Conservation (phyloP, 1,140 invertebrate species). For the Papilio dardanus region DNA sequence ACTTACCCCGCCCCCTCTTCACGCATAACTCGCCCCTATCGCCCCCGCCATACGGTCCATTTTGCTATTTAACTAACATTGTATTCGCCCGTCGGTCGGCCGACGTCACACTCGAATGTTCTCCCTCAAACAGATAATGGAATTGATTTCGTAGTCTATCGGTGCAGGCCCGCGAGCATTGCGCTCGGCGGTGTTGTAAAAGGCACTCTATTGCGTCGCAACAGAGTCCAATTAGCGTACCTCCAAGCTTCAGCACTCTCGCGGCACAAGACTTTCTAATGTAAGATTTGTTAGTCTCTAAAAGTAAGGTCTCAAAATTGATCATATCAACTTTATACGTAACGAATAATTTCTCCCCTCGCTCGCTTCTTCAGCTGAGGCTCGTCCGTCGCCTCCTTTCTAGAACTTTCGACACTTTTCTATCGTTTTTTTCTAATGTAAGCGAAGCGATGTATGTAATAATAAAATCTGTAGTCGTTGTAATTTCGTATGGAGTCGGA, state of each 20-base stretch:
- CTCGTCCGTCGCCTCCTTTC: slow-evolving; percentile 39
- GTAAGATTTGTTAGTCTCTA: slow-evolving; percentile 52
- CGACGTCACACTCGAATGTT: background rate
- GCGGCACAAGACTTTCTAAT: slow-evolving; percentile 43
- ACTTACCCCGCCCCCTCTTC: slow-evolving; percentile 48
- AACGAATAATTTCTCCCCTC: slow-evolving; percentile 58
- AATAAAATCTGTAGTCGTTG: slow-evolving; percentile 63
- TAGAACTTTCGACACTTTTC: slow-evolving; percentile 51
- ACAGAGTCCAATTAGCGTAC: slow-evolving; percentile 6
- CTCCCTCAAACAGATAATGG: slow-evolving; percentile 45
- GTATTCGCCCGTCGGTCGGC: background rate
- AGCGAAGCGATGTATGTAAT: slow-evolving; percentile 52
- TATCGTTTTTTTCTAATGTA: slow-evolving; percentile 54
- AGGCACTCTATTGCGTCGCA: background rate
- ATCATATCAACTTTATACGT: slow-evolving; percentile 82
- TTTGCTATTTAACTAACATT: slow-evolving; percentile 5
- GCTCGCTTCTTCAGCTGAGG: slow-evolving; percentile 71
- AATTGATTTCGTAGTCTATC: slow-evolving; percentile 63
- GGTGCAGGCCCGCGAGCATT: slow-evolving; percentile 14
- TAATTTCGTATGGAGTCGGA: slow-evolving; percentile 72
- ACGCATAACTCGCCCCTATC: background rate
- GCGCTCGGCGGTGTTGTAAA: background rate
- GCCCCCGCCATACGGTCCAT: background rate
- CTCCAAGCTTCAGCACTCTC: slow-evolving; percentile 35
- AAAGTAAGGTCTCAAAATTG: slow-evolving; percentile 64